Evolutionary conservation across 2,888 invertebrate species (phyloP).

Genomic region (Yponomeuta evonymella): DNA sequence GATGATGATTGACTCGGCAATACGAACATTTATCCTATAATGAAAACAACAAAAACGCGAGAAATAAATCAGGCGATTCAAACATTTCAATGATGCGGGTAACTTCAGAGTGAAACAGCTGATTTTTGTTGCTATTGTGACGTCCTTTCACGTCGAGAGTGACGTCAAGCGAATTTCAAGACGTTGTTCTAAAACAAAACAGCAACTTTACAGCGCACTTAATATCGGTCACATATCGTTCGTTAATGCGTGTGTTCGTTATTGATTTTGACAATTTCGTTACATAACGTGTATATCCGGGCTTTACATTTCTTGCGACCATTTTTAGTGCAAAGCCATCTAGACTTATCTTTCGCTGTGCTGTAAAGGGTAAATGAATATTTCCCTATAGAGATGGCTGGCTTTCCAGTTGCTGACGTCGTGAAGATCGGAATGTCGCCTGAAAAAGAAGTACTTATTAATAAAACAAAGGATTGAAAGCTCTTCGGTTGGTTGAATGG

Average conservation of each 20-base stretch:
- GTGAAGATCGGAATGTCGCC: background rate
- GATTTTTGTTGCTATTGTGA: no score
- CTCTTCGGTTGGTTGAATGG: no score
- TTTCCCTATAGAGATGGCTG: background rate
- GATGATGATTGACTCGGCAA: no score
- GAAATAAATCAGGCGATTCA: no score
- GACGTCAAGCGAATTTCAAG: no score
- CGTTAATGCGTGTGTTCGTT: conserved; percentile 13
- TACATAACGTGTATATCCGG: conserved; percentile 18
- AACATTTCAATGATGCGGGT: no score
- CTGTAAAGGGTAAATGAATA: background rate
- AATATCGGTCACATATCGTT: background rate
- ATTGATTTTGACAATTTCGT: conserved; percentile 14
- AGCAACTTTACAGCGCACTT: no score
- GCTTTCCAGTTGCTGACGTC: background rate
- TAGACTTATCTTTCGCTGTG: background rate
- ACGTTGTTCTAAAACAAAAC: no score
- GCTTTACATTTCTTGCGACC: conserved; percentile 18
- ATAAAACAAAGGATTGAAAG: background rate
- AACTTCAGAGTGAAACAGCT: no score
- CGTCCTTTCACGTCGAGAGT: no score
- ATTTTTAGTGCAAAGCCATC: background rate
- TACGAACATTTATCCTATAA: no score
- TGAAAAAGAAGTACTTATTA: background rate
- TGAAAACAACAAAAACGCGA: no score